Base-by-base conservation (phyloP, 2,797 vertebrate genomes). In the Aulostomus chinensis region DNA sequence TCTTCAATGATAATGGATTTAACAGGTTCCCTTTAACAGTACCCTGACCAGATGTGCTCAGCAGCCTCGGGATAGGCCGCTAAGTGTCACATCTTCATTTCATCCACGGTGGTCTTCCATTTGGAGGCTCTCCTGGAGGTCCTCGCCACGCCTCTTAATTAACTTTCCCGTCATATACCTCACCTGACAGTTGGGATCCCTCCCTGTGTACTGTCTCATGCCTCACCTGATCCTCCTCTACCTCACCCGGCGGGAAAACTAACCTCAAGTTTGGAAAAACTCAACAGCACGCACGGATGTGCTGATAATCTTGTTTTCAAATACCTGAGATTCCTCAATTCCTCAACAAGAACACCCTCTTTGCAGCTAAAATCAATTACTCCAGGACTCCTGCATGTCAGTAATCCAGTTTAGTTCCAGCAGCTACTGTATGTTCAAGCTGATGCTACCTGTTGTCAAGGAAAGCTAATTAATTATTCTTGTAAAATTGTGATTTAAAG, bases 1-100 rank as follows among this genome's bases (percentile, higher is more conserved):
- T 60, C 68, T 60, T 63, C 14, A 7, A 66, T 56, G 69, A 72
- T 85, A 87, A 87, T 85, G 73, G 66, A 76, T 88, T 86, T 79
- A 81, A 68, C 72, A 70, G 76, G 75, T 76, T 68, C 40, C 63
- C 41, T 61, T 65, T 68, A 65, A 65, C 66, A 62, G 46, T 55
- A 25, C 47, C 41, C 46, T 46, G 40, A 76, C 78, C 85, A 88
- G 84, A 88, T 87, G 86, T 83, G 76, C 60, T 38, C 21, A 2
- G 43, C 48, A 48, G 79, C 83, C 77, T 57, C 31, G 3, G 74
- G 71, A 71, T 14, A 63, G n/a, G 36, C 25, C 8, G 14, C 7
- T 56, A 68, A 73, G 38, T 59, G 38, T 78, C 28, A 45, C 65
- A 59, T 66, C 73, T 78, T 78, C 38, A 60, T 83, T 77, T 73